Evolutionary conservation across 2,888 invertebrate species (phyloP).

Genomic region (Dynastes maya): DNA sequence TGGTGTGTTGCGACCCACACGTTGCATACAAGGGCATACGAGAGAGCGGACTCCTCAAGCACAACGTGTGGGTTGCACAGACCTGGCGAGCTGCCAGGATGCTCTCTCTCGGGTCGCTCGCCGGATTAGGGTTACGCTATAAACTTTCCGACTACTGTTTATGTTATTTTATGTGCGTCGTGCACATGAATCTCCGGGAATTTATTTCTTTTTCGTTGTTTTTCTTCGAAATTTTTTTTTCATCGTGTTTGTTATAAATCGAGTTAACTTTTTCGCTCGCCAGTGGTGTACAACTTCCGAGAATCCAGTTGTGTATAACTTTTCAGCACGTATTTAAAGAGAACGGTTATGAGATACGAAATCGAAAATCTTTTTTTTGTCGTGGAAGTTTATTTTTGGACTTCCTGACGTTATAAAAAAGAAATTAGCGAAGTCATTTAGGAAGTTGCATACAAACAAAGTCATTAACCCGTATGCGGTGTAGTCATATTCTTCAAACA

Average conservation of each 20-base stretch:
- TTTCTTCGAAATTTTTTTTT: constrained; percentile 42
- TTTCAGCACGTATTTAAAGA: constrained; percentile 25
- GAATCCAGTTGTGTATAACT: constrained; percentile 25
- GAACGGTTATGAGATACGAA: not conserved
- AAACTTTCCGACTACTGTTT: constrained; percentile 53
- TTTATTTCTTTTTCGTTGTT: constrained; percentile 48
- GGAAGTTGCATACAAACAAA: no score
- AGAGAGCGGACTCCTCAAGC: constrained; percentile 53
- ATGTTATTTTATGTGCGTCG: constrained; percentile 49
- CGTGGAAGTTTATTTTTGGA: constrained; percentile 9
- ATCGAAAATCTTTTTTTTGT: not conserved
- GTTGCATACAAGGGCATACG: constrained; percentile 61
- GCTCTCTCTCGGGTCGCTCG: constrained; percentile 48
- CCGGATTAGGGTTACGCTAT: constrained; percentile 51
- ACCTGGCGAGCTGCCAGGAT: constrained; percentile 54
- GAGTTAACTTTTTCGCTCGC: constrained; percentile 38
- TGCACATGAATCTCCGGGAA: constrained; percentile 47
- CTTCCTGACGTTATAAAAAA: constrained; percentile 14
- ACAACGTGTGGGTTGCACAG: constrained; percentile 59
- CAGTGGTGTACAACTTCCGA: constrained; percentile 34
- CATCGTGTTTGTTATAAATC: constrained; percentile 39
- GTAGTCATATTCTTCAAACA: no score
- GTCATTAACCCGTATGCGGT: no score
- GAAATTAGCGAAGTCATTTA: not conserved
- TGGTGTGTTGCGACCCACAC: constrained; percentile 60